Conservation (phyloP, 1,140 invertebrate genomes). For the Steinernema feltiae region DNA sequence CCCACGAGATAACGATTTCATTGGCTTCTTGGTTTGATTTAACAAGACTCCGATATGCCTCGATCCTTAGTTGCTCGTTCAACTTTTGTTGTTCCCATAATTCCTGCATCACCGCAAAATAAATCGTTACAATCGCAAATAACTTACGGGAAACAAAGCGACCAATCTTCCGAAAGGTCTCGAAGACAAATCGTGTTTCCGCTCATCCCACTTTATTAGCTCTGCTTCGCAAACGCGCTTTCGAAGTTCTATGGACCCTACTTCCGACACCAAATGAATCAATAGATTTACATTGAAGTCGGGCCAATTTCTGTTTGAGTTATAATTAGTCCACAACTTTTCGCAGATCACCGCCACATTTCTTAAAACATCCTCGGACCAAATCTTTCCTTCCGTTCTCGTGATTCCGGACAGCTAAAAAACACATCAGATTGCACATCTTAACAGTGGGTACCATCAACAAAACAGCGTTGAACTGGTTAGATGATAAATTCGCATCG, state of each 20-base stretch:
- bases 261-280: neutral
- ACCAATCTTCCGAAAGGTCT: neutral
- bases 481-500: neutral
- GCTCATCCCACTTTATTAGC: neutral
- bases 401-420: neutral
- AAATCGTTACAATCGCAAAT: neutral
- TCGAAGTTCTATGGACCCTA: neutral
- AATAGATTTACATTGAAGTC: neutral
- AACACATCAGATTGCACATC: neutral
- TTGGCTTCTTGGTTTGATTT: neutral
- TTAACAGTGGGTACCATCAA: neutral
- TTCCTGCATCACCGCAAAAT: neutral
- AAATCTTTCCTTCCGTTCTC: neutral
- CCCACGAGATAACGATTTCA: neutral
- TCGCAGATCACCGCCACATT: neutral
- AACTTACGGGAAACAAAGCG: neutral
- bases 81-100: neutral
- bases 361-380: neutral
- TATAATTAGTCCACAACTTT: neutral
- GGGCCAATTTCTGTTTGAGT: neutral
- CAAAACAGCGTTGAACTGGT: constrained; percentile 12
- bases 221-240: neutral
- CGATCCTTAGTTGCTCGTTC: neutral
- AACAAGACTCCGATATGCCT: neutral
- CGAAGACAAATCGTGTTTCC: neutral